Percentiles rank a stretch among this genome's conserved stretches.
Evolutionary conservation across 2,113 vertebrate species (phyloP).

Genomic region (Perca flavescens): DNA sequence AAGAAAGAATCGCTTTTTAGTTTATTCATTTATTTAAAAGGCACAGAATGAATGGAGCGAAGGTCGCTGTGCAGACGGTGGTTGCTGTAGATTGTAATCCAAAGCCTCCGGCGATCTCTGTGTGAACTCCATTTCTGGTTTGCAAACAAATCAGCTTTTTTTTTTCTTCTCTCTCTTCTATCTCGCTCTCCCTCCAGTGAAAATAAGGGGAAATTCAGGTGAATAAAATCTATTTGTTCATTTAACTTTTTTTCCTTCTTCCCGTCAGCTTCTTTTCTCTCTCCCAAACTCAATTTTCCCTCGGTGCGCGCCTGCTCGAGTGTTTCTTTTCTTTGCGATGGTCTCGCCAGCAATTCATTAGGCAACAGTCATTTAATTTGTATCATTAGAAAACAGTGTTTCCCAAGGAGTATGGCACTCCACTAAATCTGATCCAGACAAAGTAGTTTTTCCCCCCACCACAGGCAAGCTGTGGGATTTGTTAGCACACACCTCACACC

Average conservation of each 20-base stretch:
- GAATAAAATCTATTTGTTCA: constrained; percentile 77
- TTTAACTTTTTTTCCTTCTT: constrained; percentile 57
- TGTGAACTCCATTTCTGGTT: constrained; percentile 77
- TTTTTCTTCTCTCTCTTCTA: constrained; percentile 25
- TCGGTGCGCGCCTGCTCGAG: constrained; percentile 22
- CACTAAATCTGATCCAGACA: constrained; percentile 59
- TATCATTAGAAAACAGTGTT: constrained; percentile 70
- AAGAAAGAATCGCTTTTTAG: constrained; percentile 49
- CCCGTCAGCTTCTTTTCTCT: constrained; percentile 48
- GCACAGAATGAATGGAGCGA: constrained; percentile 64
- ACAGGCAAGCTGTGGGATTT: constrained; percentile 48
- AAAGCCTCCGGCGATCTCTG: constrained; percentile 73
- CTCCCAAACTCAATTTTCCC: constrained; percentile 65
- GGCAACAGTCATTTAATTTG: constrained; percentile 70
- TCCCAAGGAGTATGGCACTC: constrained; percentile 44
- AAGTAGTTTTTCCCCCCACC: constrained; percentile 14
- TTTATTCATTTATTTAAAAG: constrained; percentile 73
- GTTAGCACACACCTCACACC: constrained; percentile 48
- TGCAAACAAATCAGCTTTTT: constrained; percentile 77
- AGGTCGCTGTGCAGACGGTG: constrained; percentile 70
- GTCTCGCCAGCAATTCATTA: constrained; percentile 71
- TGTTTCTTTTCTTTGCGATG: constrained; percentile 49
- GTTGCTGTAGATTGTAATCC: constrained; percentile 72
- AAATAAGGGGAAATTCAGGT: constrained; percentile 71
- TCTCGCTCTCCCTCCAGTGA: constrained; percentile 56